phyloP scores from a whole-genome alignment of 2,888 invertebrate species.

The Microdon myrmicae region DNA sequence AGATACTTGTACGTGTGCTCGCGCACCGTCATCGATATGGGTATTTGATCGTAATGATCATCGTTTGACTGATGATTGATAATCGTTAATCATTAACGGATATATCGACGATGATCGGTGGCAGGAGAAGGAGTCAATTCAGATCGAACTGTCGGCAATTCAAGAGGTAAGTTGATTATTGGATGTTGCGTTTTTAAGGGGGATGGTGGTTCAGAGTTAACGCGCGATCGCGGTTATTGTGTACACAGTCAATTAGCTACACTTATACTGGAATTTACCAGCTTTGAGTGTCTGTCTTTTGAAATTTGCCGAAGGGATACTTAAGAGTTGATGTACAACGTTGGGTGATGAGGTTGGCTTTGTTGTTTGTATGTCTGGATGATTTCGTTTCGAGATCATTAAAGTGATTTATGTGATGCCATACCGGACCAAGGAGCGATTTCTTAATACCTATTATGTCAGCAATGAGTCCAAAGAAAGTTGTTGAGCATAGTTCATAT shows the following conservation, averaged over 20 bases:
- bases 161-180: slow-evolving; percentile 12
- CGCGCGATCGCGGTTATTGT: slow-evolving; percentile 47
- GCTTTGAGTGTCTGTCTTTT: slow-evolving; percentile 14
- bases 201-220: slow-evolving; percentile 40
- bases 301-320: slow-evolving; percentile 33
- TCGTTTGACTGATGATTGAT: slow-evolving; percentile 41
- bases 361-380: slow-evolving; percentile 36
- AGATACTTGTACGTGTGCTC: slow-evolving; percentile 44
- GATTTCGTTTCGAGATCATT: slow-evolving; percentile 22
- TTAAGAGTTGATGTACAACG: slow-evolving; percentile 11
- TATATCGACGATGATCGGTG: slow-evolving; percentile 1
- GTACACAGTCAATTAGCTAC: slow-evolving; percentile 51
- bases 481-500: too few species aligned
- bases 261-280: slow-evolving; percentile 42
- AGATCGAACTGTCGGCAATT: not conserved
- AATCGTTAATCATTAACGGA: slow-evolving; percentile 34
- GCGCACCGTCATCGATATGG: slow-evolving; percentile 38
- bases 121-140: slow-evolving; percentile 9
- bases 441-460: too few species aligned
- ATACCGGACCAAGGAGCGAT: too few species aligned
- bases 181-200: slow-evolving; percentile 36
- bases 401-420: slow-evolving; percentile 26
- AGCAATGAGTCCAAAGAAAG: too few species aligned
- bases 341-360: slow-evolving; percentile 21
- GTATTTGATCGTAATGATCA: slow-evolving; percentile 14